Base-by-base conservation (phyloP, 2,113 vertebrate genomes). In the Lamprotornis superbus region DNA sequence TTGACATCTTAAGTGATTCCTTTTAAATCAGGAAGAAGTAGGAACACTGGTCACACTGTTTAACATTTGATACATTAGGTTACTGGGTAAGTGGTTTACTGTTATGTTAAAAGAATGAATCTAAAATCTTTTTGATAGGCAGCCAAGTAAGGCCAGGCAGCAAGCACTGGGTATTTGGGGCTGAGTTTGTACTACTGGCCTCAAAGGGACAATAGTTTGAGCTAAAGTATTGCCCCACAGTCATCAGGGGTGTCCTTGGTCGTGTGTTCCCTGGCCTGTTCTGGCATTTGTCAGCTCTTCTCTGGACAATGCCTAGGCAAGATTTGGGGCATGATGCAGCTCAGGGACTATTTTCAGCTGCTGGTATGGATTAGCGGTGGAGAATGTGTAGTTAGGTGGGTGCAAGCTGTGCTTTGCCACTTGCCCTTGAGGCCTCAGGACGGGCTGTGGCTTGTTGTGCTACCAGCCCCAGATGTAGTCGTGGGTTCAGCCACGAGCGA, bases 211-310 rank as follows among this genome's bases (percentile, higher is more conserved):
- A 31, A 7, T 28, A 75, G 25, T 42, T 83, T 5, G 10, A 67
- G 17, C 20, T 74, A 67, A 39, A 60, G 15, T 47, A 25, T 42
- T 35, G 27, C 27, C 13, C 16, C 9, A 4, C 24, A 31, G 17
- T 42, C 35, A 30, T 55, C 1, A 1, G 21, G 18, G 8, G 4
- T 13, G 5, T n/a, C 2, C 0, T 17, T 5, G 5, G 39, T 65
- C 61, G 28, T 0, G 0, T 8, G 14, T 67, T 92, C 39, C 14
- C 47, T 81, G 71, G 17, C 27, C 15, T 35, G 6, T 89, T 85
- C 31, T 53, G 35, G 27, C 39, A 17, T 78, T 81, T 70, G 64
- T 50, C 30, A n/a, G 44, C 44, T 16, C 47, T 89, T 27, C 21
- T 74, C 21, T 33, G 55, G 60, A 44, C 60, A 53, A 39, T n/a